Base-by-base conservation (phyloP, 2,797 vertebrate species). In the Trichosurus vulpecula region DNA sequence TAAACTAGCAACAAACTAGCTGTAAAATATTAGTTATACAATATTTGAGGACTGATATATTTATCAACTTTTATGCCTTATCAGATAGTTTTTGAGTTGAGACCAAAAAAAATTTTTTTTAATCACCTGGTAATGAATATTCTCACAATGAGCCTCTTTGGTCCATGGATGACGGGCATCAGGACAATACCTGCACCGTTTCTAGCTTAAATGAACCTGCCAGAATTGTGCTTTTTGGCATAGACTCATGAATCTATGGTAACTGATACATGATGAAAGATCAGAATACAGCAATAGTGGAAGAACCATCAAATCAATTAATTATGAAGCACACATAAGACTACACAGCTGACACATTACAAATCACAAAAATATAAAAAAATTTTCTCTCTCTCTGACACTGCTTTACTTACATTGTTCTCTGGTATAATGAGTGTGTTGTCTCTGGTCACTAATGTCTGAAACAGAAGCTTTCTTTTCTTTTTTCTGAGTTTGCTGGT, bases 381-480 rank as follows among this genome's bases (percentile, higher is more conserved):
- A 31, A 3, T 30, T 90, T 94, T 52, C 25, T 27, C 31, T 54
- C 96, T 89, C 52, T 54, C 53, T 54, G 90, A 22, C 16, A 27
- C 53, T 14, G 11, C 90, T 55, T 92, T 96, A 99, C 99, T 99
- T 98, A 99, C 99, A 4, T 97, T 99, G 98, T 47, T 99, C 99
- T 98, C 98, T 99, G 98, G 98, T 99, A 97, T 99, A 99, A 22
- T 96, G 98, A 54, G 97, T 98, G 95, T 96, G 95, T 93, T 98
- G 97, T 91, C 97, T 98, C 14, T 3, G 97, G 94, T 94, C 94
- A 27, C n/a, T 54, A 52, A 93, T 95, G 91, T 98, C 98, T 0
- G 97, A 95, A 91, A 54, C 97, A 35, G 92, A 98, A 95, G 98
- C 96, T 89, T 97, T 94, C 97, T 99, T 98, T 52, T 98, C 98